Percentiles rank a stretch among this genome's conserved stretches.
These are phyloP conservation scores for Bovichtus variegatus DNA, from an alignment of 2,797 vertebrate species.

Conservation along the genomic window DNA sequence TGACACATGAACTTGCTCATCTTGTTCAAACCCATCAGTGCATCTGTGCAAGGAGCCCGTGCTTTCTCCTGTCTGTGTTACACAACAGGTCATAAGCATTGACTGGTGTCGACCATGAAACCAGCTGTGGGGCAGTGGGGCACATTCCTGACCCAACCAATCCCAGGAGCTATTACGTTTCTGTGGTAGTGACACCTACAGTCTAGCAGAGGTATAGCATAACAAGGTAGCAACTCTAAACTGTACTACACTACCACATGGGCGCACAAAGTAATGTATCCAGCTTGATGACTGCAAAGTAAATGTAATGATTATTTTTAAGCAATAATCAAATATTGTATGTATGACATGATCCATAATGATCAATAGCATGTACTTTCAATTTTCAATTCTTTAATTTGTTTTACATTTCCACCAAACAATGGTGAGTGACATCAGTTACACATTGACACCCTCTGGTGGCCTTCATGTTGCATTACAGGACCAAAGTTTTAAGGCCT, in stretches of 20 bases:
- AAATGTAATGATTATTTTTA: background rate
- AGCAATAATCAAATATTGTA: background rate
- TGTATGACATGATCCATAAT: background rate
- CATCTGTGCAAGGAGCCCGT: background rate
- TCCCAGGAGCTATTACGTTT: background rate
- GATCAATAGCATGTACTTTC: background rate
- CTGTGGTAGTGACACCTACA: slow-evolving; percentile 1
- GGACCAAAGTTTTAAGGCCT: background rate
- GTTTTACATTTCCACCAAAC: background rate
- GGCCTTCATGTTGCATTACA: slow-evolving; percentile 13
- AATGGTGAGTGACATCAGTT: background rate
- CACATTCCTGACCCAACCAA: slow-evolving; percentile 5
- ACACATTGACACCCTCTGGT: slow-evolving; percentile 44
- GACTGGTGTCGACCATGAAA: background rate
- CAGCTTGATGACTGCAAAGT: background rate
- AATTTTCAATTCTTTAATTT: too few relatives aligned
- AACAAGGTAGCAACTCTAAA: too few relatives aligned
- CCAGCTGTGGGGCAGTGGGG: background rate
- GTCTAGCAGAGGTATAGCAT: background rate
- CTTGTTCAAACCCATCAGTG: slow-evolving; percentile 31
- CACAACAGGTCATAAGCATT: background rate
- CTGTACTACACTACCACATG: background rate
- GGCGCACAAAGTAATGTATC: background rate
- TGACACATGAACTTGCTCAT: slow-evolving; percentile 49
- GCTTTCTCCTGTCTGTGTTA: slow-evolving; percentile 21